A percentile compares a stretch with the other conserved stretches of the same genome.
Evolutionary conservation across 2,797 vertebrate genomes (phyloP).

Genomic region (Geotrypetes seraphini): DNA sequence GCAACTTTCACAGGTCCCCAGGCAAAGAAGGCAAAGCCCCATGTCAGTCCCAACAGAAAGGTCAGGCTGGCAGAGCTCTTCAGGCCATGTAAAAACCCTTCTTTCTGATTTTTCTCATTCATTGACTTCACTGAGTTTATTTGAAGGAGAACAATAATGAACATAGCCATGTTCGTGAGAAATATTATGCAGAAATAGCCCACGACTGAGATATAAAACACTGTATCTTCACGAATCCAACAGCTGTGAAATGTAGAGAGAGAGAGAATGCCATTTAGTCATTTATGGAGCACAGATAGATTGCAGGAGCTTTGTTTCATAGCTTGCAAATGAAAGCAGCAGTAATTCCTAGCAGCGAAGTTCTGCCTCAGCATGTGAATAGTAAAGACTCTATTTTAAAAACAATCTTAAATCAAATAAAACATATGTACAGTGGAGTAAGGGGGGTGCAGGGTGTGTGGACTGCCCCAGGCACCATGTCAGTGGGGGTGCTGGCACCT

Average conservation of each 20-base stretch:
- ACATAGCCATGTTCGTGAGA: constrained; percentile 64
- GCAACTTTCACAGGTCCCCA: constrained; percentile 56
- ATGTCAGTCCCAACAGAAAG: constrained; percentile 76
- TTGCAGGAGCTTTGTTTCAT: too few relatives aligned
- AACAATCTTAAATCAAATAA: not conserved
- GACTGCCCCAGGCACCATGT: too few relatives aligned
- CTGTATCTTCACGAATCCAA: constrained; percentile 65
- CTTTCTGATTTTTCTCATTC: constrained; percentile 18
- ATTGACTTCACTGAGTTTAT: constrained; percentile 56
- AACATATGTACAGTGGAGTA: too few relatives aligned
- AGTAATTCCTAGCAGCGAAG: not conserved
- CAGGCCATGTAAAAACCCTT: constrained; percentile 48
- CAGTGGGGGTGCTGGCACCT: too few relatives aligned
- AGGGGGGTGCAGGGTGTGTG: too few relatives aligned
- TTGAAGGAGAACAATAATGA: constrained; percentile 70
- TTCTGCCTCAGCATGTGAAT: too few relatives aligned
- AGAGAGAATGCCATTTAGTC: too few relatives aligned
- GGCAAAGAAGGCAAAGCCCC: constrained; percentile 69
- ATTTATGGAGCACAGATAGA: not conserved
- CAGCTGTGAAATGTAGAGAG: constrained; percentile 56
- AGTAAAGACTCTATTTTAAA: too few relatives aligned
- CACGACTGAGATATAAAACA: constrained; percentile 69
- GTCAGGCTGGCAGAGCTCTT: constrained; percentile 67
- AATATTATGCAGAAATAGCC: constrained; percentile 65
- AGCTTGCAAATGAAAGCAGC: too few relatives aligned